A percentile compares a stretch with the other conserved stretches of the same genome.
phyloP scores from a whole-genome alignment of 2,888 invertebrate genomes.

The Xestia sexstrigata region DNA sequence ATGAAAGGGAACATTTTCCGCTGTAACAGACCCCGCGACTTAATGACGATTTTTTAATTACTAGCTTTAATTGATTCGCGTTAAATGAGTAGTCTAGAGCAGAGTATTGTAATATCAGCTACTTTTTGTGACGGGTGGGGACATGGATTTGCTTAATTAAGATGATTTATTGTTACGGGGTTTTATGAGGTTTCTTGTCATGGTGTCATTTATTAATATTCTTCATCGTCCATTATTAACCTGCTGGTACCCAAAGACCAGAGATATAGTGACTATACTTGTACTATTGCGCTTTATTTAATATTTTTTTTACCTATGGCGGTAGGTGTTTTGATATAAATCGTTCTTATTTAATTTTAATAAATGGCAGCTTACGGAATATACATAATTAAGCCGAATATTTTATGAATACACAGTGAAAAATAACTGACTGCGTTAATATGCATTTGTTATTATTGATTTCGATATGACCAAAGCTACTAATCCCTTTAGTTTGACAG shows the following conservation, averaged over 20 bases:
- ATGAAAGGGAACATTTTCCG: slow-evolving; percentile 59
- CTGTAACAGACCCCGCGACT: slow-evolving; percentile 52
- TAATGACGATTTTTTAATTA: slow-evolving; percentile 65
- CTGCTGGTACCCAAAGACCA: background rate
- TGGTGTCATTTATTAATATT: slow-evolving; percentile 18
- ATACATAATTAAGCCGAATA: too few species aligned
- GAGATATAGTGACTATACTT: background rate
- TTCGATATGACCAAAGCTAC: too few species aligned
- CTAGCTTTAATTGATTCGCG: slow-evolving; percentile 66
- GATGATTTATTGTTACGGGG: slow-evolving; percentile 27
- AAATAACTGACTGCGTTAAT: too few species aligned
- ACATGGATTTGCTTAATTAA: slow-evolving; percentile 40
- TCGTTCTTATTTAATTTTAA: too few species aligned
- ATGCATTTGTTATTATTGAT: too few species aligned
- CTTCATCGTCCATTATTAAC: background rate
- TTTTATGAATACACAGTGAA: too few species aligned
- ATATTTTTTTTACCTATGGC: background rate
- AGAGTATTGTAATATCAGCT: slow-evolving; percentile 55
- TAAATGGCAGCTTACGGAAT: too few species aligned
- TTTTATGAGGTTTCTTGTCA: slow-evolving; percentile 5
- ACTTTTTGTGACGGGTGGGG: slow-evolving; percentile 38
- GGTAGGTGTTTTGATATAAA: too few species aligned
- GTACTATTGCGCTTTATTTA: too few species aligned
- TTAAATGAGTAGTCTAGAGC: slow-evolving; percentile 54
- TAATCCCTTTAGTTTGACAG: too few species aligned